Conservation (phyloP, 2,797 vertebrate species). For the Siniperca scherzeri region DNA sequence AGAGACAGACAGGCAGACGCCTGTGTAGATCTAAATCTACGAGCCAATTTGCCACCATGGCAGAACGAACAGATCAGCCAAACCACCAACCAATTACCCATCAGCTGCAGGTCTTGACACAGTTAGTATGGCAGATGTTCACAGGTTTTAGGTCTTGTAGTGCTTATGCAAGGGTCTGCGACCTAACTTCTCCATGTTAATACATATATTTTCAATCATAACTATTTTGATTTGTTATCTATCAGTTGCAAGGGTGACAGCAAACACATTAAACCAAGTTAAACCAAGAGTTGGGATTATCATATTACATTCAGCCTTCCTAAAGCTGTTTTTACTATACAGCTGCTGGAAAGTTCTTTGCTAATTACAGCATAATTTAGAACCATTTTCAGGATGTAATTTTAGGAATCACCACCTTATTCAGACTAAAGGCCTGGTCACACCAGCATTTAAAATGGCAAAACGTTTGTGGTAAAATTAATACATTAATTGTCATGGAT, state of each 20-base stretch:
- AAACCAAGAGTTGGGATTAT: background rate
- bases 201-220: background rate
- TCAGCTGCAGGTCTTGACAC: conserved; percentile 37
- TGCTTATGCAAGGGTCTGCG: background rate
- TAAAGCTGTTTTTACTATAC: background rate
- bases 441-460: background rate
- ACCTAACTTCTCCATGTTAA: background rate
- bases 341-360: background rate
- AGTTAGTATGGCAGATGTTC: conserved; percentile 36
- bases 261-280: background rate
- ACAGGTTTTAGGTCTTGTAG: background rate
- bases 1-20: conserved; percentile 72
- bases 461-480: background rate
- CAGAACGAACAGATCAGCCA: conserved; percentile 52
- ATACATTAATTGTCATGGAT: background rate
- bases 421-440: background rate
- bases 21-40: conserved; percentile 52
- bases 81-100: conserved; percentile 48
- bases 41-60: conserved; percentile 59
- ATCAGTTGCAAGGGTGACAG: background rate
- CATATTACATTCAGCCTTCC: background rate
- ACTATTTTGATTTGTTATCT: background rate
- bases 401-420: background rate
- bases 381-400: background rate
- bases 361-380: background rate